Evolutionary conservation across 2,113 vertebrate species (phyloP).

Genomic region (Geothlypis trichas): DNA sequence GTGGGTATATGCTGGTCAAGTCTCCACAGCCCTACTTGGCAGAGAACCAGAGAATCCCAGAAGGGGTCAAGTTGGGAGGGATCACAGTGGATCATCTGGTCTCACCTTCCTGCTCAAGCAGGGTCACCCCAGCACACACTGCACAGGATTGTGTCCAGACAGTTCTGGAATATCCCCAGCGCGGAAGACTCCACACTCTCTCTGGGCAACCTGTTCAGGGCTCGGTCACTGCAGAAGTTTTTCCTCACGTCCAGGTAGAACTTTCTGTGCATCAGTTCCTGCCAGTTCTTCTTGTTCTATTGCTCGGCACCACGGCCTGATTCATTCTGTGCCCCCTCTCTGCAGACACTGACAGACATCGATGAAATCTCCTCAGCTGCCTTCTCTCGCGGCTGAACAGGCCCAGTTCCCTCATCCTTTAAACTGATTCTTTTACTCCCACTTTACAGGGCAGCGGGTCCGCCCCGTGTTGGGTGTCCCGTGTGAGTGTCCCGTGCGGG

Average conservation of each 20-base stretch:
- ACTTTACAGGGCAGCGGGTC: no score
- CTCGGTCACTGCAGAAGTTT: not conserved
- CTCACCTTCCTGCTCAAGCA: not conserved
- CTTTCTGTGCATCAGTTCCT: not conserved
- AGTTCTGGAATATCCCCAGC: not conserved
- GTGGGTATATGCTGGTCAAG: rapidly evolving
- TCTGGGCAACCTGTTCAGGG: not conserved
- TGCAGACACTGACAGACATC: not conserved
- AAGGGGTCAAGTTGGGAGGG: not conserved
- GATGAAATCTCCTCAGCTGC: not conserved
- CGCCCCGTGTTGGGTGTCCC: no score
- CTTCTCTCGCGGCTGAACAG: not conserved
- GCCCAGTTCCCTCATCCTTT: not conserved
- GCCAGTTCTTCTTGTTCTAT: not conserved
- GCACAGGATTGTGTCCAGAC: not conserved
- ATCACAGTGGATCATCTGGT: not conserved
- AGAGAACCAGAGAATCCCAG: not conserved
- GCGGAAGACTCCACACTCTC: no score
- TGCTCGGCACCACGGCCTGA: not conserved
- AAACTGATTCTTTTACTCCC: not conserved
- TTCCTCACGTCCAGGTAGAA: not conserved
- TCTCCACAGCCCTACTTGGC: rapidly evolving
- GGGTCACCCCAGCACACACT: not conserved
- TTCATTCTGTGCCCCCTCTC: not conserved
- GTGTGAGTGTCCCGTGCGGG: no score